Percentiles rank a stretch among this genome's conserved stretches.
These are phyloP conservation scores for Ctenopoma multispine DNA, from an alignment of 2,797 vertebrate species.

Conservation along the genomic window DNA sequence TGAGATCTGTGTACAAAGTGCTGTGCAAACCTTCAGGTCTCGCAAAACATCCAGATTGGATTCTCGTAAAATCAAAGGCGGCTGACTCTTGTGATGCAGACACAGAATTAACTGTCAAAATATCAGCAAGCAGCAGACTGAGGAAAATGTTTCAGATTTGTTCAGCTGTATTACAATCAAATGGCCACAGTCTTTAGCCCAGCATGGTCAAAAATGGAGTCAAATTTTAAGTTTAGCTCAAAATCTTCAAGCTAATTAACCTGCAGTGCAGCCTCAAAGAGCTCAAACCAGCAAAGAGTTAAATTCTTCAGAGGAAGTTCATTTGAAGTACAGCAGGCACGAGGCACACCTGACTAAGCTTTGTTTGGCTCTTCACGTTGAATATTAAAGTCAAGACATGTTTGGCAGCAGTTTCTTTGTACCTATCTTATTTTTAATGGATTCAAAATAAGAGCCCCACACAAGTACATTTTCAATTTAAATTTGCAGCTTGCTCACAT, in stretches of 20 bases:
- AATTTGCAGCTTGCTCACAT: conserved; percentile 13
- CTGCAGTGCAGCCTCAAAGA: too few relatives aligned
- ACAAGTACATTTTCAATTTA: conserved; percentile 38
- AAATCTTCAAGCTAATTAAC: too few relatives aligned
- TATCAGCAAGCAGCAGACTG: conserved; percentile 41
- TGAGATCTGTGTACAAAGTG: conserved; percentile 59
- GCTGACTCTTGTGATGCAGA: conserved; percentile 31
- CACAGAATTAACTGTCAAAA: conserved; percentile 57
- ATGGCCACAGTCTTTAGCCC: neutral
- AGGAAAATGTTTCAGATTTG: conserved; percentile 17
- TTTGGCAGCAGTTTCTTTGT: neutral
- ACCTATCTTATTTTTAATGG: neutral
- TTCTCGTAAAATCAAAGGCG: conserved; percentile 49
- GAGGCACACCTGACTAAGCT: neutral
- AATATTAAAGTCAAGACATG: conserved; percentile 4
- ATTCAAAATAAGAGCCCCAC: conserved; percentile 7
- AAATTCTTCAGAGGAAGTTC: neutral
- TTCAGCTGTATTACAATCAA: conserved; percentile 5
- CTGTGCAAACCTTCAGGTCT: conserved; percentile 45
- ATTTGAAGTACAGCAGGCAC: neutral
- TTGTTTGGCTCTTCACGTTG: conserved; percentile 5
- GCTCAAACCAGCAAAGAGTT: neutral
- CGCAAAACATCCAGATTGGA: conserved; percentile 27
- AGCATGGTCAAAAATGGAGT: too few relatives aligned
- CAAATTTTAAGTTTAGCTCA: too few relatives aligned